Evolutionary conservation across 2,888 invertebrate genomes (phyloP).

Genomic region (Megaustenia siamemsis): DNA sequence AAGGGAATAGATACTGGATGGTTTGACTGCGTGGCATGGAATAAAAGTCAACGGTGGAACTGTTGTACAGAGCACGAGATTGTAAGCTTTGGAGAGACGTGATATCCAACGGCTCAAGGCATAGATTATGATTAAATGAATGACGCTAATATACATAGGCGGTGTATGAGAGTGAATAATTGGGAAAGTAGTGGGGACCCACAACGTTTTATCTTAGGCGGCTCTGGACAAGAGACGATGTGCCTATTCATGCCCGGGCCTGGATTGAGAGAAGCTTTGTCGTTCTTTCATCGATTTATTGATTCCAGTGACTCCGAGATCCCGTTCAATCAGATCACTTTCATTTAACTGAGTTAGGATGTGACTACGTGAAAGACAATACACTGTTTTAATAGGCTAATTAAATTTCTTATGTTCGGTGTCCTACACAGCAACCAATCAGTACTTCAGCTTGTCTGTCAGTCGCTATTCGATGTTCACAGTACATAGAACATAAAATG

Average conservation of each 20-base stretch:
- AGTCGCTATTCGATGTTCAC: too few relatives aligned
- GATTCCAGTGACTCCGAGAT: background rate
- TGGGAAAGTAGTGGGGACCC: background rate
- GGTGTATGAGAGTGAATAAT: background rate
- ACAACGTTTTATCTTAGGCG: background rate
- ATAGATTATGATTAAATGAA: too few relatives aligned
- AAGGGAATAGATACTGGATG: too few relatives aligned
- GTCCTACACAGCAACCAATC: background rate
- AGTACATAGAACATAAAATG: too few relatives aligned
- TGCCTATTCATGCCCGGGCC: background rate
- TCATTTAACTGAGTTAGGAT: background rate
- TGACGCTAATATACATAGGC: too few relatives aligned
- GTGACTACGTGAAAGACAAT: background rate
- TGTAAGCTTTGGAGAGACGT: too few relatives aligned
- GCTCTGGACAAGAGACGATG: background rate
- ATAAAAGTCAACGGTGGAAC: too few relatives aligned
- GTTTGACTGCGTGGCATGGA: too few relatives aligned
- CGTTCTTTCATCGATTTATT: constrained; percentile 13
- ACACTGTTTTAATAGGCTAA: background rate
- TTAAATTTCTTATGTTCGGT: background rate
- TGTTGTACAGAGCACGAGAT: too few relatives aligned
- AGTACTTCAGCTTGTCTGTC: background rate
- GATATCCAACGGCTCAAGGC: too few relatives aligned
- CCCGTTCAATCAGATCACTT: constrained; percentile 7
- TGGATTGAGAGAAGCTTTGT: background rate